phyloP scores from a whole-genome alignment of 2,113 vertebrate species.

The Microcebus jonahi region DNA sequence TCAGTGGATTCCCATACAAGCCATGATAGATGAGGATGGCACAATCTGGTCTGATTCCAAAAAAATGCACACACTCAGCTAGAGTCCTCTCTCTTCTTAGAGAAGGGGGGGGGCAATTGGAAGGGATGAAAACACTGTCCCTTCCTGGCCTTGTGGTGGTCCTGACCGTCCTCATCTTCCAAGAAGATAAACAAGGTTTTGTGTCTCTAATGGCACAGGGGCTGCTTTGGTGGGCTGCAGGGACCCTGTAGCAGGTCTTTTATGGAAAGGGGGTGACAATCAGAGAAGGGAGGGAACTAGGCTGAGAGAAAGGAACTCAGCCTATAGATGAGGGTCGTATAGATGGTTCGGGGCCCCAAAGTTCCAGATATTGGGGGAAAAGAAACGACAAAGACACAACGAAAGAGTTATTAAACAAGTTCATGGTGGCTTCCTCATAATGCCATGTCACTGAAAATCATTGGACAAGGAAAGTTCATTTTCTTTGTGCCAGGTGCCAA shows the following conservation, averaged over 20 bases:
- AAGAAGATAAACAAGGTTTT: background rate
- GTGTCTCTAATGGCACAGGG: background rate
- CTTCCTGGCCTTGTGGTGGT: background rate
- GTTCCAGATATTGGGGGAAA: background rate
- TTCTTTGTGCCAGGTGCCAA: background rate
- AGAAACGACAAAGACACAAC: slow-evolving; percentile 36
- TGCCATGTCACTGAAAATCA: slow-evolving; percentile 57
- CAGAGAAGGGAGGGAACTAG: background rate
- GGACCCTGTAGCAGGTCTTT: background rate
- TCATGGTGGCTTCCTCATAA: slow-evolving; percentile 25
- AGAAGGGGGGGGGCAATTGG: background rate
- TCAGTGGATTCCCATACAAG: background rate
- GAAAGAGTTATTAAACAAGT: slow-evolving; percentile 47
- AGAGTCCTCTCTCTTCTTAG: background rate
- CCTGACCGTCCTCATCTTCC: background rate
- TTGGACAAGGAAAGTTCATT: slow-evolving; percentile 52
- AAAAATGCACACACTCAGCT: background rate
- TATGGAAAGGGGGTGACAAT: background rate
- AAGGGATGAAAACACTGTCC: background rate
- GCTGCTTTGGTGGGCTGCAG: background rate
- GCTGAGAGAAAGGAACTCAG: background rate
- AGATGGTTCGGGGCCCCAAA: background rate
- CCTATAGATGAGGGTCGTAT: too few species aligned
- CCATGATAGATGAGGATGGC: background rate
- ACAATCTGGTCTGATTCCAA: background rate